Evolutionary conservation across 2,797 vertebrate species (phyloP), one percentile per base, ranked within the genome.

Genomic region (Pseudomugil gertrudae): DNA sequence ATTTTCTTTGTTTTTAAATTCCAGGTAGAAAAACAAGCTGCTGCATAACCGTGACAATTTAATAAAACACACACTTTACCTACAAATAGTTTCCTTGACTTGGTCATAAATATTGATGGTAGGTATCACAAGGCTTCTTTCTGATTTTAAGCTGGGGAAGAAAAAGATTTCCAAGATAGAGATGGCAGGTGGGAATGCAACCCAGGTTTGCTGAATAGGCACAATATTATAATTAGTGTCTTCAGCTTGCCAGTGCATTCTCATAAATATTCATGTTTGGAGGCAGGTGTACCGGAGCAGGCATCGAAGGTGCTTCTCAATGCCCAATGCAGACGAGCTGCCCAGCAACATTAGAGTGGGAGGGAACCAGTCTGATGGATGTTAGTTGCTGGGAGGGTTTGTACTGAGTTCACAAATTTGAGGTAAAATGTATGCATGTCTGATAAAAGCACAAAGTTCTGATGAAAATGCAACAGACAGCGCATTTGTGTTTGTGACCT

Each of bases 181-280:
- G 64, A 66, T 75, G 75, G 74, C 87, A 86, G 85, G 70, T 84
- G 87, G 79, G 77, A 74, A 77, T 67, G 70, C 43, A 76, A 73
- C 63, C 66, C 48, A 24, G 53, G 36, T 80, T 78, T 77, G 90
- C 88, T 86, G 88, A 90, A 66, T 88, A 27, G 40, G 69, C 87
- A 54, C 33, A 50, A 63, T 84, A 75, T 85, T 82, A 66, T 85
- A 87, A 90, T 88, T 88, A 86, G 78, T 53, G 72, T 79, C 81
- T 88, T 77, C 33, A 40, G 55, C 84, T 63, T 83, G 56, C 66
- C 65, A 65, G 60, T 73, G 29, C 67, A 33, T 57, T 74, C 54
- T 72, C 51, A 88, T 90, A 77, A 89, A 92, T 91, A 91, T 91
- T 84, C 79, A 90, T 78, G 59, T 40, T 8, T 23, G 9, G 65